Percentiles rank a stretch among this genome's conserved stretches.
Conservation (phyloP, 2,888 invertebrate genomes). For the Marasmarcha lunaedactyla region DNA sequence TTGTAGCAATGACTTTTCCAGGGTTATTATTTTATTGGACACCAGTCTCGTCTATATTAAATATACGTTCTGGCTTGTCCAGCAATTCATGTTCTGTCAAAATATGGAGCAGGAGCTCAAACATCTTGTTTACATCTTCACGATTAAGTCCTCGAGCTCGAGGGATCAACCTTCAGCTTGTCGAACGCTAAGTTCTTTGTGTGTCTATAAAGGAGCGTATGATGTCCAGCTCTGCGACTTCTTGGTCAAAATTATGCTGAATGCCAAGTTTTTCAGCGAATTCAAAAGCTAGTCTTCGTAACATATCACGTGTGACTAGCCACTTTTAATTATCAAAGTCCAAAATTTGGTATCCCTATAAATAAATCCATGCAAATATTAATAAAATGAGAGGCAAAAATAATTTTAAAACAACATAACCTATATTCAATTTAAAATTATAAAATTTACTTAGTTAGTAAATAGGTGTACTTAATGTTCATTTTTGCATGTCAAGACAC, state of each 20-base stretch:
- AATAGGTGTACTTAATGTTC: constrained; percentile 19
- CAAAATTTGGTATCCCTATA: constrained; percentile 1
- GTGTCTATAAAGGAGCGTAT: constrained; percentile 4
- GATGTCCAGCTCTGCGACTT: constrained; percentile 4
- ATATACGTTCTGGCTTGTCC: constrained; percentile 20
- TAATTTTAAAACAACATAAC: too few species aligned
- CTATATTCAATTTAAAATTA: constrained; percentile 12
- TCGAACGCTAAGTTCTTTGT: constrained; percentile 14
- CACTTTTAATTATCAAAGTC: constrained; percentile 3
- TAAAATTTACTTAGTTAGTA: constrained; percentile 18
- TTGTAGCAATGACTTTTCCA: constrained; percentile 23
- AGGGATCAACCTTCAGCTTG: constrained; percentile 20
- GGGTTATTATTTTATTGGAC: constrained; percentile 27
- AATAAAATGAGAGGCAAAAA: too few species aligned
- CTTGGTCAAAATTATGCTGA: constrained; percentile 4
- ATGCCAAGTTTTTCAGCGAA: constrained; percentile 4
- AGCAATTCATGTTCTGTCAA: constrained; percentile 15
- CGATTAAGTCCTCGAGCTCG: constrained; percentile 16
- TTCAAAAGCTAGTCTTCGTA: constrained; percentile 4
- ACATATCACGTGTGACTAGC: constrained; percentile 1
- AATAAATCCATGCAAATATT: not conserved
- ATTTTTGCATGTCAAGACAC: constrained; percentile 19
- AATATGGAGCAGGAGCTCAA: constrained; percentile 13
- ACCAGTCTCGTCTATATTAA: constrained; percentile 28
- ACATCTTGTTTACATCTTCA: constrained; percentile 16